Evolutionary conservation across 1,140 invertebrate species (phyloP).

Genomic region (Drosophila varians): DNA sequence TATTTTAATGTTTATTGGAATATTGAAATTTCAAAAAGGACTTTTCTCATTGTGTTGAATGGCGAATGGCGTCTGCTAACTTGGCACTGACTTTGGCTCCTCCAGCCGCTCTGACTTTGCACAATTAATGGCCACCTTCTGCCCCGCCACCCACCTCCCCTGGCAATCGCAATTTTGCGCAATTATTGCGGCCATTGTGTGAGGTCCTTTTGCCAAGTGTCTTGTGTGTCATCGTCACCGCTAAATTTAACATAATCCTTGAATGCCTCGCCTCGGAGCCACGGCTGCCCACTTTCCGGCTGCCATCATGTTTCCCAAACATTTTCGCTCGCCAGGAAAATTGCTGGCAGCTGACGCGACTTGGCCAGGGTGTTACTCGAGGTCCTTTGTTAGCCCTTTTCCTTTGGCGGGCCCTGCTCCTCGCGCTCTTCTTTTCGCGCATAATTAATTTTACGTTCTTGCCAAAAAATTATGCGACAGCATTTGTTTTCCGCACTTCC

Average conservation of each 20-base stretch:
- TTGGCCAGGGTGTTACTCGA: constrained; percentile 37
- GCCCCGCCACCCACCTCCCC: constrained; percentile 6
- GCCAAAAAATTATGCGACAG: constrained; percentile 76
- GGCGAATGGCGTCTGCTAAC: constrained; percentile 45
- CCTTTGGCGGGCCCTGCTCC: not conserved
- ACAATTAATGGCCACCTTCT: constrained; percentile 66
- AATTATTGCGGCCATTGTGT: constrained; percentile 75
- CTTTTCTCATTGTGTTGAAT: constrained; percentile 8
- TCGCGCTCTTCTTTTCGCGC: constrained; percentile 54
- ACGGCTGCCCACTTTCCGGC: constrained; percentile 15
- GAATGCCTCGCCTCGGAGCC: constrained; percentile 39
- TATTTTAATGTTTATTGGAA: not conserved
- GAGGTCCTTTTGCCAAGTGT: constrained; percentile 76
- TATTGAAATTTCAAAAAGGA: not conserved
- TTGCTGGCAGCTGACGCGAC: constrained; percentile 67
- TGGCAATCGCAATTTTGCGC: constrained; percentile 27
- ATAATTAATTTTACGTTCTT: constrained; percentile 79
- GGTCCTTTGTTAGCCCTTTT: constrained; percentile 20
- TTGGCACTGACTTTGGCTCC: constrained; percentile 53
- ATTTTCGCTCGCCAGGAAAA: constrained; percentile 32
- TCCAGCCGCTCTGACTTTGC: constrained; percentile 64
- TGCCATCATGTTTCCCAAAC: constrained; percentile 11
- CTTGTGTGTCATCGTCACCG: constrained; percentile 70
- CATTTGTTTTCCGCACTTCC: constrained; percentile 40
- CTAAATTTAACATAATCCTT: constrained; percentile 79